Evolutionary conservation across 2,797 vertebrate species (phyloP).

Genomic region (Microctenopoma stevenorrisi): DNA sequence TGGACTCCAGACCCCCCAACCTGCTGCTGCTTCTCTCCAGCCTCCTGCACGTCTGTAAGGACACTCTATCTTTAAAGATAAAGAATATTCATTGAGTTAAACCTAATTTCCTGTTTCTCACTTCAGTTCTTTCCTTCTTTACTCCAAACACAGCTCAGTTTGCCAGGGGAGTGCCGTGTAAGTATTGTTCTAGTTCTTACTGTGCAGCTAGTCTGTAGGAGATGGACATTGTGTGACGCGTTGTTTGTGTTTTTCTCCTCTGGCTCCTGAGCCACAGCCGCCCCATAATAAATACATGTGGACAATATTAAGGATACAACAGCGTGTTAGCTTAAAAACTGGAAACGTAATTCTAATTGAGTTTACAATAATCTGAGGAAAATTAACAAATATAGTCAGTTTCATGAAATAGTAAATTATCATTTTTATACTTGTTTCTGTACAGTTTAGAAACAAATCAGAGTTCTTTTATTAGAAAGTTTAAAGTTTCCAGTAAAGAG

Average conservation of each 20-base stretch:
- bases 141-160: conserved; percentile 51
- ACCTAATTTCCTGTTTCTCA: conserved; percentile 32
- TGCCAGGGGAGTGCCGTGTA: conserved; percentile 60
- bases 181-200: conserved; percentile 42
- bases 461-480: no score
- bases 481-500: no score
- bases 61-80: conserved; percentile 17
- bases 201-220: conserved; percentile 19
- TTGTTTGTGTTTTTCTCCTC: no score
- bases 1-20: conserved; percentile 61
- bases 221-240: not conserved
- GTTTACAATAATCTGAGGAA: no score
- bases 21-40: conserved; percentile 54
- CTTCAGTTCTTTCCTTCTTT: conserved; percentile 8
- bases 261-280: no score
- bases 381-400: not conserved
- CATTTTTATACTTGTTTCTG: no score
- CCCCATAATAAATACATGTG: no score
- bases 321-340: no score
- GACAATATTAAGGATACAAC: no score
- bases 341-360: no score
- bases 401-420: no score
- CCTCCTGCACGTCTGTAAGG: conserved; percentile 68
- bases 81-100: conserved; percentile 9
- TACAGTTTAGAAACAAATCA: no score